Evolutionary conservation across 2,113 vertebrate genomes (phyloP).

Genomic region (Colossoma macropomum): DNA sequence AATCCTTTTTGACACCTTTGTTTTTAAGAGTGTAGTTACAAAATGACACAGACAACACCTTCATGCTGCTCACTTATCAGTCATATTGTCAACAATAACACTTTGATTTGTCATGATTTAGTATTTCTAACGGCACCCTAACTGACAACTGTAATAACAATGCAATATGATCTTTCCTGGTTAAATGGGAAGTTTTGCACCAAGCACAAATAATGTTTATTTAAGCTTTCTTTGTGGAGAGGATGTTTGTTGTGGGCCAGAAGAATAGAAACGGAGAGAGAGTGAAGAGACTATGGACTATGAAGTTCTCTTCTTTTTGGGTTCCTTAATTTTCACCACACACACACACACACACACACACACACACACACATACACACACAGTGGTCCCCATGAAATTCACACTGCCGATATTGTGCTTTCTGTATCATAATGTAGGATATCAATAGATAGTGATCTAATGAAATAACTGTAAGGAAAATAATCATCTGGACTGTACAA

Average conservation of each 20-base stretch:
- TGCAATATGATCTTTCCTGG: conserved; percentile 55
- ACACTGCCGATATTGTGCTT: conserved; percentile 65
- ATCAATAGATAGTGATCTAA: conserved; percentile 56
- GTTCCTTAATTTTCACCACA: not conserved
- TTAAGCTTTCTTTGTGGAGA: conserved; percentile 32
- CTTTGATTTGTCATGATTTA: conserved; percentile 13
- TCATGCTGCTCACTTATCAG: conserved; percentile 51
- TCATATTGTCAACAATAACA: conserved; percentile 5
- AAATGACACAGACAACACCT: not conserved
- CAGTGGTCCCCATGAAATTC: conserved; percentile 46
- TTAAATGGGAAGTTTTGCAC: conserved; percentile 44
- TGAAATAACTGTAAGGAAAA: conserved; percentile 60
- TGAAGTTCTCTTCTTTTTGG: conserved; percentile 18
- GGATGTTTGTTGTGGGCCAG: conserved; percentile 13
- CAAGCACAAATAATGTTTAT: conserved; percentile 54
- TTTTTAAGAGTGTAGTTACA: not conserved
- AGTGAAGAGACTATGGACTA: conserved; percentile 8
- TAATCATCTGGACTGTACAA: conserved; percentile 66
- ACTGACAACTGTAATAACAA: conserved; percentile 43
- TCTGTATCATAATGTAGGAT: conserved; percentile 64
- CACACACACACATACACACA: conserved; percentile 11
- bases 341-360: conserved; percentile 17
- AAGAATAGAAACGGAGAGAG: conserved; percentile 12
- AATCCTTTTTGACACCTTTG: not conserved
- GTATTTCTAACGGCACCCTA: conserved; percentile 29